A percentile compares a stretch with the other conserved stretches of the same genome.
phyloP scores from a whole-genome alignment of 2,888 invertebrate genomes.

The Dysmachus trigonus region DNA sequence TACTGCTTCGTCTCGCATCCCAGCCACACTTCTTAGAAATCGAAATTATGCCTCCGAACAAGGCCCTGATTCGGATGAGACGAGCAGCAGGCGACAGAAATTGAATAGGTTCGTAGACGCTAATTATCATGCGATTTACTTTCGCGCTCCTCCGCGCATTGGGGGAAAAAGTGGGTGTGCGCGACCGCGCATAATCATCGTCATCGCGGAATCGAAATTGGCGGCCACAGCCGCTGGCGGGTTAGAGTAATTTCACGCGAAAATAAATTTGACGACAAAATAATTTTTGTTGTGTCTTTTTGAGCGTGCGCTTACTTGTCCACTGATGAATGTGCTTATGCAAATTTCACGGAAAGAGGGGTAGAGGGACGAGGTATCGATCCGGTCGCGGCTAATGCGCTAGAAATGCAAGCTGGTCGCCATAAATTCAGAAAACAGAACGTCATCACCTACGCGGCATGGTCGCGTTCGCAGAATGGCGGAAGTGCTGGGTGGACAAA shows the following conservation, averaged over 20 bases:
- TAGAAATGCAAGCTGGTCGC: neutral
- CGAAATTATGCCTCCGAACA: neutral
- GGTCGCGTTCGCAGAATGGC: neutral
- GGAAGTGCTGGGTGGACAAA: neutral
- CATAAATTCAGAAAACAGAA: neutral
- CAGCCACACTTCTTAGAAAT: neutral
- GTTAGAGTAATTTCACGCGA: neutral
- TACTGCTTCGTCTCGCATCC: neutral
- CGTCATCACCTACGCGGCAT: neutral
- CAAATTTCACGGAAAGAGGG: neutral
- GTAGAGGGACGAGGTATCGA: too few species aligned
- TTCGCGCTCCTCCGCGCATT: neutral
- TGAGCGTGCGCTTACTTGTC: neutral
- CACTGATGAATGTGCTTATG: neutral
- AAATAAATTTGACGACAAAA: neutral
- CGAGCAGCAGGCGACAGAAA: neutral
- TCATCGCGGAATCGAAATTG: too few species aligned
- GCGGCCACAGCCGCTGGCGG: neutral
- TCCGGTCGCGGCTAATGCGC: neutral
- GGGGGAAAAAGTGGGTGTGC: neutral
- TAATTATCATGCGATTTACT: neutral
- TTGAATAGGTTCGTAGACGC: neutral
- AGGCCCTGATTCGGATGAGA: neutral
- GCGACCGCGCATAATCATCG: neutral
- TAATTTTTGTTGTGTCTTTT: too few species aligned